phyloP scores from a whole-genome alignment of 2,888 invertebrate species.

The Catocala nupta region DNA sequence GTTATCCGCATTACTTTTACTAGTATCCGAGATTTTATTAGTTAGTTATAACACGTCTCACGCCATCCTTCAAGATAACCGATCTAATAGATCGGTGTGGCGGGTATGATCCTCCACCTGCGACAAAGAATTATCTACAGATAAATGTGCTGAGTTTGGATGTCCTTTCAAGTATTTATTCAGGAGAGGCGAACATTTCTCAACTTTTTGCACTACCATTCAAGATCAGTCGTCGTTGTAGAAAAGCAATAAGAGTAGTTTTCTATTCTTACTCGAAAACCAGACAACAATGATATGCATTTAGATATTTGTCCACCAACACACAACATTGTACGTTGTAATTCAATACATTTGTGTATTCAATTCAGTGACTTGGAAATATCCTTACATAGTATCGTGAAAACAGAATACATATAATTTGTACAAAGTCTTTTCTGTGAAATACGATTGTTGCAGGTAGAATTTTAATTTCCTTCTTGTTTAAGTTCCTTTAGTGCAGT shows the following conservation, averaged over 20 bases:
- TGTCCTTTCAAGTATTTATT: no score
- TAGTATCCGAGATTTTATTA: no score
- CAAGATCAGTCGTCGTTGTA: no score
- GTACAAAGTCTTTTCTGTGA: slow-evolving; percentile 4
- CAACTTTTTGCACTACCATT: no score
- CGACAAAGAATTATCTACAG: no score
- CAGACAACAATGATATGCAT: not conserved
- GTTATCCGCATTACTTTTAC: not conserved
- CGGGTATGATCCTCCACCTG: no score
- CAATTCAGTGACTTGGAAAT: not conserved
- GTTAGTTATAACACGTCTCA: no score
- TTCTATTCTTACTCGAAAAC: not conserved
- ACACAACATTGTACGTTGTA: not conserved
- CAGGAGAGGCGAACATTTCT: no score
- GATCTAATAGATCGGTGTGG: no score
- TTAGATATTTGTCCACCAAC: not conserved
- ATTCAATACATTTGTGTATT: not conserved
- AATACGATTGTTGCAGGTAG: slow-evolving; percentile 10
- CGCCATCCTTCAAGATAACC: no score
- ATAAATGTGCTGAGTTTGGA: no score
- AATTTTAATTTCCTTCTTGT: slow-evolving; percentile 12
- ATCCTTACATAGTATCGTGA: not conserved
- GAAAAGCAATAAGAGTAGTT: no score
- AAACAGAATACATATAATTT: slow-evolving; percentile 11
- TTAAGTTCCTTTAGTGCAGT: slow-evolving; percentile 7